Conservation (phyloP, 2,888 invertebrate species). For the Bedellia somnulentella region DNA sequence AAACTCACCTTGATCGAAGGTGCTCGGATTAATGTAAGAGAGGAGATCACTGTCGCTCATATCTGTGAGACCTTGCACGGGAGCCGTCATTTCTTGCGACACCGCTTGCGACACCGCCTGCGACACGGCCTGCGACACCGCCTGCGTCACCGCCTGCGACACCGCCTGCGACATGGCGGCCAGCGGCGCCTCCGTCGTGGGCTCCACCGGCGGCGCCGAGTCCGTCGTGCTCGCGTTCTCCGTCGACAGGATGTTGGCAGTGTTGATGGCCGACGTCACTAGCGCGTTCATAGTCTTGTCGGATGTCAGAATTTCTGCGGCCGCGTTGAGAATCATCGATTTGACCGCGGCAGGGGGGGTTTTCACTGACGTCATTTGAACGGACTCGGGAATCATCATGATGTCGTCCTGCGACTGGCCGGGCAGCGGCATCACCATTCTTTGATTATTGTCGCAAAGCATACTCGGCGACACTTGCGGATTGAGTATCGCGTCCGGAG, state of each 20-base stretch:
- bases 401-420: constrained; percentile 40
- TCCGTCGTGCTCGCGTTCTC: constrained; percentile 22
- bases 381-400: constrained; percentile 55
- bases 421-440: constrained; percentile 21
- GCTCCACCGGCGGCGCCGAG: constrained; percentile 25
- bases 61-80: constrained; percentile 73
- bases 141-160: constrained; percentile 49
- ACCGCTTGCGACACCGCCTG: constrained; percentile 53
- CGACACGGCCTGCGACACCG: constrained; percentile 48
- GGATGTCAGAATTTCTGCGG: constrained; percentile 70
- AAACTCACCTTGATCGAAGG: constrained; percentile 79
- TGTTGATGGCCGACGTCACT: constrained; percentile 57
- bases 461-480: constrained; percentile 64
- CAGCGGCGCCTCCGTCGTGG: constrained; percentile 34
- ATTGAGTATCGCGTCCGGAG: constrained; percentile 63
- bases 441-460: constrained; percentile 31
- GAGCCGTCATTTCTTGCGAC: constrained; percentile 57
- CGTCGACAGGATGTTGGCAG: constrained; percentile 43
- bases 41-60: constrained; percentile 88
- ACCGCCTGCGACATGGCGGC: constrained; percentile 55
- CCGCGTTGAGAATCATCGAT: constrained; percentile 75
- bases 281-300: constrained; percentile 60
- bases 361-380: constrained; percentile 59
- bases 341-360: constrained; percentile 66
- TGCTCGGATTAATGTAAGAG: constrained; percentile 86